A percentile compares a stretch with the other conserved stretches of the same genome.
Evolutionary conservation across 2,797 vertebrate genomes (phyloP).

Genomic region (Pangasius mekongensis): DNA sequence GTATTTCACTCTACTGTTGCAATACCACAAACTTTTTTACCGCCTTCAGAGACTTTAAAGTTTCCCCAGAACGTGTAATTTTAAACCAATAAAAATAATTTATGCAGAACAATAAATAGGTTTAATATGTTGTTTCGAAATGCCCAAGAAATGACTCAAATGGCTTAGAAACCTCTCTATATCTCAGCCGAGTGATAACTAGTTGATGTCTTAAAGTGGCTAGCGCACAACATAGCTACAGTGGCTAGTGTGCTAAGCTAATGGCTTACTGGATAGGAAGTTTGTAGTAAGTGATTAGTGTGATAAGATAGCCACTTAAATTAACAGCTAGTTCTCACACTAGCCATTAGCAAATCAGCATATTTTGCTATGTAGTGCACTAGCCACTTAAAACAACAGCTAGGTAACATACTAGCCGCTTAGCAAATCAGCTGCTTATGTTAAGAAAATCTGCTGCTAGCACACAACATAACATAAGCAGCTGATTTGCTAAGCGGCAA

Average conservation of each 20-base stretch:
- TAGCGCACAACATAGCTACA: background rate
- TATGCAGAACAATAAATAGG: slow-evolving; percentile 18
- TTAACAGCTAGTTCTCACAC: background rate
- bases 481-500: background rate
- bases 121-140: background rate
- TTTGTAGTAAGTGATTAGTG: background rate
- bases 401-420: background rate
- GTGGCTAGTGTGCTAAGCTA: background rate
- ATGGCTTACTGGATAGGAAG: background rate
- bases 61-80: slow-evolving; percentile 8
- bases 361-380: background rate
- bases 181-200: background rate
- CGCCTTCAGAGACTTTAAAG: background rate
- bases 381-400: background rate
- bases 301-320: background rate
- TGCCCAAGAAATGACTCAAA: background rate
- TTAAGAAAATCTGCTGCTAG: no score
- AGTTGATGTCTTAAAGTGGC: background rate
- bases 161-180: background rate
- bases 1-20: slow-evolving; percentile 75
- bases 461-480: no score
- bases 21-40: slow-evolving; percentile 24
- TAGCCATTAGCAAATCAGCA: background rate
- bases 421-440: background rate
- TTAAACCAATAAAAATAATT: slow-evolving; percentile 14